Evolutionary conservation across 2,888 invertebrate genomes (phyloP), one percentile per base, ranked within the genome.

Genomic region (Drosophila multiciliata): DNA sequence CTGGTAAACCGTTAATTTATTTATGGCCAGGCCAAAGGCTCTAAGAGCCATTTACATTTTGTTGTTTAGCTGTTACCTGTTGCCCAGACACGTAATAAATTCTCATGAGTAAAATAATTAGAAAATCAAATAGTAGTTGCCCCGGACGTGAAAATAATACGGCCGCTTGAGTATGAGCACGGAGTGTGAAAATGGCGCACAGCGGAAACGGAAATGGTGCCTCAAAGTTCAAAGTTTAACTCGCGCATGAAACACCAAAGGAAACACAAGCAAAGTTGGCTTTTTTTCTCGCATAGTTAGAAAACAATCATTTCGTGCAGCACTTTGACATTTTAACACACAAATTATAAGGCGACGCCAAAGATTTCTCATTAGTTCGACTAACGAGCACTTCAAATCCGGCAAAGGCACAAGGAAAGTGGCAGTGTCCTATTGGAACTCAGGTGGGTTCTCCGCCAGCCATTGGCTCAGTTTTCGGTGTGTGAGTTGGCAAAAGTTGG

Each of bases 51-150:
- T 59, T 66, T 61, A 57, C 61, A 53, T 32, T 38, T 54, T 36
- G 49, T 15, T 50, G 54, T 48, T 48, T 33, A 45, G 15, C 20
- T 23, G 29, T 66, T 73, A 89, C 82, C 90, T 88, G 87, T 88
- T 87, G 90, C 75, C 59, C 62, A 33, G 71, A 59, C 89, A 71
- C 67, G 77, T 77, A 80, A 82, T 78, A 53, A 82, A 88, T 78
- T 88, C 90, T 86, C 90, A 86, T 83, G 87, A 89, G 87, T 78
- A 75, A 83, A 89, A 86, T 89, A 89, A 87, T 89, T 89, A 88
- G 82, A 88, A 87, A 87, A 89, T 89, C 87, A 88, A 88, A 87
- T 77, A 80, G 70, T 8, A n/a, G 26, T 75, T 68, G 60, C 45
- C 32, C 32, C 36, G 17, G 1, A 15, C 40, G 53, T 54, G 35